Evolutionary conservation across 64 coral and sea anemone species (phyloP).

Genomic region (Pocillopora damicornis): DNA sequence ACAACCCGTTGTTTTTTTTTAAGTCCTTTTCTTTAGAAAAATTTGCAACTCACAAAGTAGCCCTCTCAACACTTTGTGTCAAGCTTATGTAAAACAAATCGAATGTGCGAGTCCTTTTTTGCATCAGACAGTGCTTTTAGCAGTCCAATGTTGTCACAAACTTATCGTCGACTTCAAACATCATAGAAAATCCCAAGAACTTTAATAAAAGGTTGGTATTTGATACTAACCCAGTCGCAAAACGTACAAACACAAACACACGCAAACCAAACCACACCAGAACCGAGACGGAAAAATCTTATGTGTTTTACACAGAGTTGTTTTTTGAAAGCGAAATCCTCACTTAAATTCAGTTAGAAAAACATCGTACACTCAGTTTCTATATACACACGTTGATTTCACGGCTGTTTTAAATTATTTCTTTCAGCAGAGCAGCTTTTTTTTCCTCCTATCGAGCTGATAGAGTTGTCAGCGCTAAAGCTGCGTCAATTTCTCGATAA

Average conservation of each 20-base stretch:
- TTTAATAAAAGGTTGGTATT: slow-evolving; percentile 27
- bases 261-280: slow-evolving; percentile 27
- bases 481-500: slow-evolving; percentile 88
- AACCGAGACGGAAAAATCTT: neutral
- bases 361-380: slow-evolving; percentile 31
- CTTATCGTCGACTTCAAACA: neutral
- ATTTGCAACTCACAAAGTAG: slow-evolving; percentile 13
- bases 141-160: slow-evolving; percentile 16
- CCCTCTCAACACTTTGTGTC: slow-evolving; percentile 35
- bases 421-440: neutral
- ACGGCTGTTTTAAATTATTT: neutral
- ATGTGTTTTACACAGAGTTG: slow-evolving; percentile 31
- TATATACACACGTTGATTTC: slow-evolving; percentile 20
- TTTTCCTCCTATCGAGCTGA: slow-evolving; percentile 60
- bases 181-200: slow-evolving; percentile 15
- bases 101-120: neutral
- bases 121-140: slow-evolving; percentile 25
- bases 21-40: neutral
- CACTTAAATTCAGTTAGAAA: slow-evolving; percentile 27
- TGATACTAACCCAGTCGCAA: slow-evolving; percentile 13
- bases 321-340: neutral
- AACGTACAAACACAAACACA: neutral
- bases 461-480: slow-evolving; percentile 81
- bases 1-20: slow-evolving; percentile 34
- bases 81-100: slow-evolving; percentile 16